A percentile compares a stretch with the other conserved stretches of the same genome.
phyloP scores from a whole-genome alignment of 1,140 invertebrate genomes.

The Bombus confusus region DNA sequence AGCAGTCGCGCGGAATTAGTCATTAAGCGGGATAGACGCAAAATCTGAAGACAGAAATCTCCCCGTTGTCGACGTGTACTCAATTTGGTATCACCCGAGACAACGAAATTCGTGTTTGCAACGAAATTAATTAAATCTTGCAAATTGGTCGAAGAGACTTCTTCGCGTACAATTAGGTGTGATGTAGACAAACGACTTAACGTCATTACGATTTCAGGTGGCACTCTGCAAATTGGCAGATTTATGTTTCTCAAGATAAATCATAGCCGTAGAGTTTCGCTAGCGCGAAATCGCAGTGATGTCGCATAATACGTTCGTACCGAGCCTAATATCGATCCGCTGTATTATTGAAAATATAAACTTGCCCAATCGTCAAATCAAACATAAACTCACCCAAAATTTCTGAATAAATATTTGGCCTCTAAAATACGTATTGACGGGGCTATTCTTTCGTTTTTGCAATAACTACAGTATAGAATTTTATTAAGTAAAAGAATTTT shows the following conservation, averaged over 20 bases:
- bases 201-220: not conserved
- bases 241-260: not conserved
- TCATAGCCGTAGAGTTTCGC: too few species aligned
- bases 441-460: too few species aligned
- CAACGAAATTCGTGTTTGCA: not conserved
- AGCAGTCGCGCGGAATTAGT: constrained; percentile 13
- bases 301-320: too few species aligned
- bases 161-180: not conserved
- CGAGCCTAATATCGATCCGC: too few species aligned
- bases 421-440: too few species aligned
- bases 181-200: not conserved
- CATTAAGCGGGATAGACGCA: not conserved
- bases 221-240: not conserved
- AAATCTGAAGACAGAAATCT: not conserved
- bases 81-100: not conserved
- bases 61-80: not conserved
- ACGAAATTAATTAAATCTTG: constrained; percentile 51
- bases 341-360: too few species aligned
- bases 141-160: constrained; percentile 34
- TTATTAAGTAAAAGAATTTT: not conserved
- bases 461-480: not conserved
- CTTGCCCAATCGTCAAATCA: fast-evolving
- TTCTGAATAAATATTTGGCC: too few species aligned
- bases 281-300: too few species aligned
- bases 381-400: too few species aligned